Conservation (phyloP, 2,113 vertebrate genomes). For the Arenaria interpres region DNA sequence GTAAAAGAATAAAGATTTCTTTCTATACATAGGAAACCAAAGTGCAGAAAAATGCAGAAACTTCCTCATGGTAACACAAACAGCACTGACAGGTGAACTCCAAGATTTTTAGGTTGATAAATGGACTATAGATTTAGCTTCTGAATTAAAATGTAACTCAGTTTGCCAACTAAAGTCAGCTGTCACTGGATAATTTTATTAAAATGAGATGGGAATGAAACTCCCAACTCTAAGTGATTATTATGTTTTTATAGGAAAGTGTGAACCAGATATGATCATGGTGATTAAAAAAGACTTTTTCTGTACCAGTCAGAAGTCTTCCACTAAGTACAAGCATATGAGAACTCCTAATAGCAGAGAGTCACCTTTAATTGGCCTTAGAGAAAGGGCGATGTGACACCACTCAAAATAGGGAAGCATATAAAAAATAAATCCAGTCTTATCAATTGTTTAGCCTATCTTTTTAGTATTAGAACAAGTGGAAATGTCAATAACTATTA, state of each 20-base stretch:
- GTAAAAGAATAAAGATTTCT: background rate
- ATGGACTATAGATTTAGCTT: background rate
- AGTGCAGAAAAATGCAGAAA: background rate
- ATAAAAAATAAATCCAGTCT: background rate
- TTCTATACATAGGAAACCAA: background rate
- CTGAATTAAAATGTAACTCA: background rate
- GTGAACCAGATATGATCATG: background rate
- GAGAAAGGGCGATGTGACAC: background rate
- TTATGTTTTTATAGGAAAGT: background rate
- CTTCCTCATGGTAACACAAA: background rate
- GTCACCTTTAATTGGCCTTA: background rate
- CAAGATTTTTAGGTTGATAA: background rate
- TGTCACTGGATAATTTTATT: background rate
- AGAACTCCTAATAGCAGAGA: accelerated
- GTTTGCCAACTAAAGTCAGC: background rate
- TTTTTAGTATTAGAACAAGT: background rate
- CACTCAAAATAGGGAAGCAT: background rate
- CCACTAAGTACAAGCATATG: background rate
- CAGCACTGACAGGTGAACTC: background rate
- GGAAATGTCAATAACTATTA: background rate
- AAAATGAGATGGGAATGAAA: background rate
- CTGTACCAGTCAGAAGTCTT: background rate
- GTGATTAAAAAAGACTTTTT: background rate
- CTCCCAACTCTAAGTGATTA: background rate
- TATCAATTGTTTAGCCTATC: background rate